Percentiles rank a stretch among this genome's conserved stretches.
phyloP scores from a whole-genome alignment of 2,797 vertebrate genomes.

The Rhadinocentrus ornatus region DNA sequence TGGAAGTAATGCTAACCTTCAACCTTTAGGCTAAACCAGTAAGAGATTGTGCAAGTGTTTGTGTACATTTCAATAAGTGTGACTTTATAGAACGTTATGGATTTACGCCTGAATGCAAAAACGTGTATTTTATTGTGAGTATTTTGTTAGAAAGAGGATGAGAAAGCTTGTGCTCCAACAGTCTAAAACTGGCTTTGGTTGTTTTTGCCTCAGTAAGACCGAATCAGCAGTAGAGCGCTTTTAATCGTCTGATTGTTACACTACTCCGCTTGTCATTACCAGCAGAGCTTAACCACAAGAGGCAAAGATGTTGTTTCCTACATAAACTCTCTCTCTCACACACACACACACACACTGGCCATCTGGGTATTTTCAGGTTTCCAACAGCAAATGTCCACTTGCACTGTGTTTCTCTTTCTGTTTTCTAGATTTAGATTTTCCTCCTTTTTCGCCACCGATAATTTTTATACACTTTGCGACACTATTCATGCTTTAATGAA shows the following conservation, averaged over 20 bases:
- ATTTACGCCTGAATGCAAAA: neutral
- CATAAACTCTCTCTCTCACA: slow-evolving; percentile 13
- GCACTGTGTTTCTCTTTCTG: neutral
- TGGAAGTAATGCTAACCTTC: slow-evolving; percentile 35
- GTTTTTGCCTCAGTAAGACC: slow-evolving; percentile 22
- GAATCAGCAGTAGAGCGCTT: slow-evolving; percentile 44
- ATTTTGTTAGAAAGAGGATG: neutral
- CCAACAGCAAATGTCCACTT: slow-evolving; percentile 6
- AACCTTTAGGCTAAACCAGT: slow-evolving; percentile 42
- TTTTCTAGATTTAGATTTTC: neutral
- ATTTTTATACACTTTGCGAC: neutral
- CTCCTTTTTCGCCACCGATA: no score
- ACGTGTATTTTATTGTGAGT: neutral
- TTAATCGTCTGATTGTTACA: slow-evolving; percentile 63
- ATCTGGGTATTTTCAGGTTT: slow-evolving; percentile 45
- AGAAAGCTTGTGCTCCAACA: neutral
- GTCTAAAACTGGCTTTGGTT: slow-evolving; percentile 36
- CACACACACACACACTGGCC: slow-evolving; percentile 25
- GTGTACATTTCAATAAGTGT: slow-evolving; percentile 15
- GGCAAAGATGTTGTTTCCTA: slow-evolving; percentile 28
- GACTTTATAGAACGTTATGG: slow-evolving; percentile 36
- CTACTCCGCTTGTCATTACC: slow-evolving; percentile 51
- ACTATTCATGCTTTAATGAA: neutral
- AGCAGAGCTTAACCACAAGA: slow-evolving; percentile 42
- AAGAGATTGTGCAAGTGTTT: slow-evolving; percentile 7